These are phyloP conservation scores for Matsumurasca onukii DNA, from an alignment of 1,140 invertebrate genomes.

Conservation along the genomic window DNA sequence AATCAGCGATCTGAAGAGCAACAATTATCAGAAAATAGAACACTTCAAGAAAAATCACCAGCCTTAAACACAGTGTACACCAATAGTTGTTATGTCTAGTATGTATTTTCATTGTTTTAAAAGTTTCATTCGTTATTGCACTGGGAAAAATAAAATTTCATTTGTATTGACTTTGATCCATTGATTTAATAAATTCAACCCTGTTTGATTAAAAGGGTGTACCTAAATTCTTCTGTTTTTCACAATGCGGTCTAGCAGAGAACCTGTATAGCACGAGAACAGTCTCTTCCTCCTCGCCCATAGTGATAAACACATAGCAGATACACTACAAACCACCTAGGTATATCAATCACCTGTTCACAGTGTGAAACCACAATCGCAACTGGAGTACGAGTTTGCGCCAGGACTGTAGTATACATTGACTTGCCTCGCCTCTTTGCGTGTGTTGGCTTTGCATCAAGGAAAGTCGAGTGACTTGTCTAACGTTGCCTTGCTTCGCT, in stretches of 20 bases:
- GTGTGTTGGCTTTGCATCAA: neutral
- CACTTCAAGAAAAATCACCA: no score
- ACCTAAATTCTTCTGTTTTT: neutral
- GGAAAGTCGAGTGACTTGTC: conserved; percentile 1
- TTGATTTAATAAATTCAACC: neutral
- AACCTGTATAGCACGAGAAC: neutral
- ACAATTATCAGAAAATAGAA: no score
- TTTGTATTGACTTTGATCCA: neutral
- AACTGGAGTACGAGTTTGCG: neutral
- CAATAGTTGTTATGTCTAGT: no score
- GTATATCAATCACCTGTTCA: neutral
- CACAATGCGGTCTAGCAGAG: no score
- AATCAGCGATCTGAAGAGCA: neutral
- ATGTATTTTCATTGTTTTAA: no score
- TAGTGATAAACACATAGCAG: no score
- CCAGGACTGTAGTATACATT: neutral
- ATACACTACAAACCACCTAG: no score
- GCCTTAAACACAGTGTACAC: no score
- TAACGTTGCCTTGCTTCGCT: no score
- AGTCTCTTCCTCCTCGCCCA: conserved; percentile 4
- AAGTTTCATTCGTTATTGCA: neutral
- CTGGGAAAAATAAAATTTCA: neutral
- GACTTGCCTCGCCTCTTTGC: neutral
- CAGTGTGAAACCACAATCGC: neutral
- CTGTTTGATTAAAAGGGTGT: neutral